These are phyloP conservation scores for Limnodromus scolopaceus DNA, from an alignment of 2,797 vertebrate species.

Conservation along the genomic window DNA sequence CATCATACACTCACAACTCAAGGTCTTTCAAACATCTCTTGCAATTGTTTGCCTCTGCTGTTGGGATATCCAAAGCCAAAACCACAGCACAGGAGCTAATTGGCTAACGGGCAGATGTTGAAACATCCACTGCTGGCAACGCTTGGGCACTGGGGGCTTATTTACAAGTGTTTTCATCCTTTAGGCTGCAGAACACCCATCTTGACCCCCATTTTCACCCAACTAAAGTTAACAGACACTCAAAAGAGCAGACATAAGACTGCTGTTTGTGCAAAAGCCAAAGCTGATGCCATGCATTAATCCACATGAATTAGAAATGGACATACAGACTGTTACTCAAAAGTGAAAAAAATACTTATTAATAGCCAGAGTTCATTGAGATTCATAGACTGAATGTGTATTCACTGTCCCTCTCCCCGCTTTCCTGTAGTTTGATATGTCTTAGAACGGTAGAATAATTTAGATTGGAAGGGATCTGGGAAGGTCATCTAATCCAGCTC, in stretches of 20 bases:
- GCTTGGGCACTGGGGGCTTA: not conserved
- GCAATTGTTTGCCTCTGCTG: not conserved
- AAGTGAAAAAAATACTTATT: not conserved
- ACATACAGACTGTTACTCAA: not conserved
- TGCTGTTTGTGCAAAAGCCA: not conserved
- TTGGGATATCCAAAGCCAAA: not conserved
- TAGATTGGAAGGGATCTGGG: not conserved
- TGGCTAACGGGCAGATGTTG: not conserved
- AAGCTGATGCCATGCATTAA: not conserved
- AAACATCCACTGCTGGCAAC: not conserved
- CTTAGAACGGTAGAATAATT: not conserved
- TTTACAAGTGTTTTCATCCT: not conserved
- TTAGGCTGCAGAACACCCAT: not conserved
- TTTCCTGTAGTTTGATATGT: not conserved
- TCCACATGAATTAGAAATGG: not conserved
- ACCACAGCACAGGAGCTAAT: not conserved
- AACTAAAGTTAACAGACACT: not conserved
- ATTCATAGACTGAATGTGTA: not conserved
- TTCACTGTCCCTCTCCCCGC: accelerated
- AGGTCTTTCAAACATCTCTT: not conserved
- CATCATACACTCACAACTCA: not conserved
- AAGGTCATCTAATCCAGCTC: not conserved
- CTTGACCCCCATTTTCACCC: not conserved
- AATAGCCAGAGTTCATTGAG: not conserved
- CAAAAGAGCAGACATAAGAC: not conserved